Evolutionary conservation across 2,888 invertebrate genomes (phyloP), one percentile per base, ranked within the genome.

Genomic region (Papilio protenor): DNA sequence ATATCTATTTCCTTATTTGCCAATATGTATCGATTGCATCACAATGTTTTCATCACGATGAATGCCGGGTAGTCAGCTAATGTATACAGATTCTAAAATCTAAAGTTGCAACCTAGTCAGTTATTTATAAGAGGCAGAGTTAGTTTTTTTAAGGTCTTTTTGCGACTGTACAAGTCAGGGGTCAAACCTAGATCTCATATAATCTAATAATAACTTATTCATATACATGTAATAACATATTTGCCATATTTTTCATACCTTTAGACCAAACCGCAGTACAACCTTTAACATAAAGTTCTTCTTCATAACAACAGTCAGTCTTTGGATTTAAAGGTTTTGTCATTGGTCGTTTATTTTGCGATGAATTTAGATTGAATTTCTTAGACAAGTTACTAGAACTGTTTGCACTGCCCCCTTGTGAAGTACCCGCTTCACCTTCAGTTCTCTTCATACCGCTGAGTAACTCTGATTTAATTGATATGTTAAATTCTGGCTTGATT

Each of bases 211-310:
- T 27, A 27, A n/a, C n/a, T n/a, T n/a, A n/a, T n/a, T n/a, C n/a
- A n/a, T n/a, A n/a, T n/a, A n/a, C n/a, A n/a, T n/a, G 27, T 27
- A 33, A 33, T 33, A 33, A 33, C 5, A 3, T 49, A 49, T 49
- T 49, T 16, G 49, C 1, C 27, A 27, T 16, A 2, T 16, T 49
- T 49, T 21, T 66, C 33, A 45, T 85, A 95, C 96, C 96, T 94
- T 95, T 95, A 14, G 96, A 97, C 97, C 98, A 98, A 52, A 98
- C 96, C 5, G 98, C 98, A 23, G 97, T 97, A 86, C 97, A 96
- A 2, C 97, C 98, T 84, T 96, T 97, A 2, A 98, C 96, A 95
- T 98, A 99, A 75, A 99, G 92, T 88, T 99, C 99, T 88, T 98
- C 98, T 90, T 98, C 98, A 87, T 96, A 95, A 85, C 91, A 91